A percentile compares a stretch with the other conserved stretches of the same genome.
Evolutionary conservation across 2,888 invertebrate genomes (phyloP).

Genomic region (Apamea sordens): DNA sequence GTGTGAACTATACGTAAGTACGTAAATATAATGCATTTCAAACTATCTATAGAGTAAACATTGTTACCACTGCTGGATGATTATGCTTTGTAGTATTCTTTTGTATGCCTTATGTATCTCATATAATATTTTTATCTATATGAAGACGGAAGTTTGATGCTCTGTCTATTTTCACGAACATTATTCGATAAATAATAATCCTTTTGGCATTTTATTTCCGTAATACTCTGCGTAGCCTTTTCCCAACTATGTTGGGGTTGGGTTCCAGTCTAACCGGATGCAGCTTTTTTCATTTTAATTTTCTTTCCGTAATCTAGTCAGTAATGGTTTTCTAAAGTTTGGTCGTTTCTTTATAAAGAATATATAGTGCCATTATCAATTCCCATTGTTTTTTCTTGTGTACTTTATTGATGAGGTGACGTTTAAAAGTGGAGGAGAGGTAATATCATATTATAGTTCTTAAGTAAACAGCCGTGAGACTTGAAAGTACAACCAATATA

Average conservation of each 20-base stretch:
- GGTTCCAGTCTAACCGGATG: too few species aligned
- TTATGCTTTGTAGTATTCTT: constrained; percentile 74
- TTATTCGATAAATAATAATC: constrained; percentile 28
- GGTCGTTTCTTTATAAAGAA: constrained; percentile 47
- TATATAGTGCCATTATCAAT: constrained; percentile 57
- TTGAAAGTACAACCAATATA: constrained; percentile 82
- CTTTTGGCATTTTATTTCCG: constrained; percentile 60
- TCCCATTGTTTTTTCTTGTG: constrained; percentile 36
- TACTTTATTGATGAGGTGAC: constrained; percentile 38
- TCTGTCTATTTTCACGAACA: constrained; percentile 47
- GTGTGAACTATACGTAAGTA: constrained; percentile 69
- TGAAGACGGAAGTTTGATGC: constrained; percentile 35
- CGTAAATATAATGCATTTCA: constrained; percentile 85
- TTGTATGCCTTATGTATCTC: constrained; percentile 60
- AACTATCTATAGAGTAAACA: constrained; percentile 80
- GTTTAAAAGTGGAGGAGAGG: constrained; percentile 53
- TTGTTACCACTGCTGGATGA: constrained; percentile 82
- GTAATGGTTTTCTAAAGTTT: constrained; percentile 56
- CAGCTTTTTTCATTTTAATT: too few species aligned
- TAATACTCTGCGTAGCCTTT: constrained; percentile 35
- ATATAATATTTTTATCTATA: constrained; percentile 42
- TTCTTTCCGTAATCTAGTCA: constrained; percentile 67
- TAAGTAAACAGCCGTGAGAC: constrained; percentile 75
- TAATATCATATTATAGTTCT: constrained; percentile 70
- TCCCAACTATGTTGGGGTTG: too few species aligned